Evolutionary conservation across 30 jellyfish, hydroid and myxozoan species (phyloP).

Genomic region (Sanderia malayensis): DNA sequence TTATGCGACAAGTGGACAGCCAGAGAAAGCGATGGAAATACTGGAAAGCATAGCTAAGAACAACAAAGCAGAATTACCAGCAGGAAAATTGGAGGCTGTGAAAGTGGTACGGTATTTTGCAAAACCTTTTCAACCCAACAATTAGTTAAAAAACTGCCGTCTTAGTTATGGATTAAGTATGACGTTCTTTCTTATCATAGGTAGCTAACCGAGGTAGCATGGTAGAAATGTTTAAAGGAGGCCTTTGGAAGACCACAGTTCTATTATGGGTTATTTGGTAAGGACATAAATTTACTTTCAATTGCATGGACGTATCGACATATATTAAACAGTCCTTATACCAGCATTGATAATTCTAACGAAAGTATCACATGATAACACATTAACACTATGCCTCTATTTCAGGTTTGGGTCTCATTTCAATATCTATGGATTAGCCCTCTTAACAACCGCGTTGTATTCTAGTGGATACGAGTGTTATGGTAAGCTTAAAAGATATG

Average conservation of each 20-base stretch:
- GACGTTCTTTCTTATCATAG: slow-evolving; percentile 36
- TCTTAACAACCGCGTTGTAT: slow-evolving; percentile 82
- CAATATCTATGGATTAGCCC: slow-evolving; percentile 88
- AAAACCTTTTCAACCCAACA: no score
- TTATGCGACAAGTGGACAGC: slow-evolving; percentile 81
- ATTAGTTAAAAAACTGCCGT: no score
- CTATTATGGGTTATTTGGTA: slow-evolving; percentile 92
- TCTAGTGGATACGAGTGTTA: slow-evolving; percentile 84
- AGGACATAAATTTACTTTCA: slow-evolving; percentile 4
- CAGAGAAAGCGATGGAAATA: slow-evolving; percentile 69
- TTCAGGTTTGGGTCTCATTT: slow-evolving; percentile 96
- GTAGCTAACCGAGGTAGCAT: slow-evolving; percentile 68
- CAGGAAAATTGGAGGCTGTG: slow-evolving; percentile 57
- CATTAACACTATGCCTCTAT: neutral
- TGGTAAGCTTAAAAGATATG: slow-evolving; percentile 76
- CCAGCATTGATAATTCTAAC: no score
- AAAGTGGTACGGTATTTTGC: slow-evolving; percentile 52
- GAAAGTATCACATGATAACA: no score
- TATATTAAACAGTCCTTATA: neutral
- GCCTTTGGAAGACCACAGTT: slow-evolving; percentile 80
- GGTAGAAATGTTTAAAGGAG: slow-evolving; percentile 75
- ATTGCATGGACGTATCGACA: slow-evolving; percentile 5
- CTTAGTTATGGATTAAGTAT: no score
- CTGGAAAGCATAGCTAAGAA: slow-evolving; percentile 60
- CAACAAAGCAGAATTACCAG: slow-evolving; percentile 72